Base-by-base conservation (phyloP, 2,797 vertebrate genomes). In the Epinephelus awoara region DNA sequence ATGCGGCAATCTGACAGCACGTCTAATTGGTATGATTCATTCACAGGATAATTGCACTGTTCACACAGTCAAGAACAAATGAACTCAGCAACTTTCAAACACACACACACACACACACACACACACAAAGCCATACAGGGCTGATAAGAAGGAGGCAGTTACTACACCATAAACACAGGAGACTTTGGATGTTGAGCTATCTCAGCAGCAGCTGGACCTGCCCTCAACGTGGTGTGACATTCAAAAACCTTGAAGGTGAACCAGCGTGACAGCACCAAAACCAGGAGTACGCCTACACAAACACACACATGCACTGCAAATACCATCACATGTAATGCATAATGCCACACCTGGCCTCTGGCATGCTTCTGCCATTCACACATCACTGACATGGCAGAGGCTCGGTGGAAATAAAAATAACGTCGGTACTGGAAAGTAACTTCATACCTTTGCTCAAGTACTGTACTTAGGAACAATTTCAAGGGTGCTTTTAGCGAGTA, bases 171-270 rank as follows among this genome's bases (percentile, higher is more conserved):
- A 91, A 92, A 92, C 82, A 78, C 67, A n/a, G 62, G 8, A 84
- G 88, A 90, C 91, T 91, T 91, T 91, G 88, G 84, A 89, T 82
- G 77, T 34, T 70, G 5, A 46, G 25, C 17, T 66, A 73, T 67
- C 74, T 52, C 52, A 42, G 47, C 9, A 19, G 6, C 19, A 8
- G 40, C 57, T 27, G 44, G 40, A 63, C 40, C 76, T 18, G 52
- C 47, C 69, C 56, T 79, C 52, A 55, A 70, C 52, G 7, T 19
- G 5, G 10, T 18, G 23, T 50, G 68, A 72, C 77, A 77, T 76
- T 80, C 12, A 65, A 11, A 76, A 62, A 56, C 63, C 51, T 50
- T 72, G 21, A 65, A 21, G 63, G 69, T 14, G 34, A 78, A 7
- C 15, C 56, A 54, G 46, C 6, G 10, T 54, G 27, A 81, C 46